phyloP scores from a whole-genome alignment of 2,113 vertebrate genomes.

The Semnornis frantzii region DNA sequence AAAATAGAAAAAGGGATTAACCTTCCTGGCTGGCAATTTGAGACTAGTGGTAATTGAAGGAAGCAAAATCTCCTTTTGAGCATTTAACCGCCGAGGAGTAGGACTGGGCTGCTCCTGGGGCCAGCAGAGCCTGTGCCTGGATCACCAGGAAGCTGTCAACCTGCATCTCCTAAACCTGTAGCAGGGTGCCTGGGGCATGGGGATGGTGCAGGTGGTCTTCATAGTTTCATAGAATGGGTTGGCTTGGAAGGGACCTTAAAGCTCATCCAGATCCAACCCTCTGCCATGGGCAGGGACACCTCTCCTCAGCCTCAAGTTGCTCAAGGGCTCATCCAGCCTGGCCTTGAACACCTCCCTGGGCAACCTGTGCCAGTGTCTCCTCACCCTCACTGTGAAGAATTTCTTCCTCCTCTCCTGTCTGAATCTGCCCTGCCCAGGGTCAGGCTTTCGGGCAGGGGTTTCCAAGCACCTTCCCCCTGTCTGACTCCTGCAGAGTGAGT shows the following conservation, averaged over 20 bases:
- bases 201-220: background rate
- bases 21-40: background rate
- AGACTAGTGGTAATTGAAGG: background rate
- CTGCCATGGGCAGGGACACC: no score
- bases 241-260: no score
- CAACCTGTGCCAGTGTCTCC: no score
- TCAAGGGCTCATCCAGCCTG: no score
- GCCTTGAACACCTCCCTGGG: no score
- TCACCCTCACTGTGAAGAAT: no score
- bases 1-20: background rate
- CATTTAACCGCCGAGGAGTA: background rate
- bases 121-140: background rate
- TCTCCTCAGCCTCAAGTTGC: no score
- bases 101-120: background rate
- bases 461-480: constrained; percentile 5
- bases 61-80: background rate
- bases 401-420: no score
- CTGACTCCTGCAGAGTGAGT: constrained; percentile 30
- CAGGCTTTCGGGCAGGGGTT: constrained; percentile 1
- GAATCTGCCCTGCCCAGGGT: no score
- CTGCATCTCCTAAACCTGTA: background rate
- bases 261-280: no score
- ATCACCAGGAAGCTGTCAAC: background rate
- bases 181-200: background rate
- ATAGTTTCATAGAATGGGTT: no score